Evolutionary conservation across 2,888 invertebrate genomes (phyloP).

Genomic region (Hyppa rectilinea): DNA sequence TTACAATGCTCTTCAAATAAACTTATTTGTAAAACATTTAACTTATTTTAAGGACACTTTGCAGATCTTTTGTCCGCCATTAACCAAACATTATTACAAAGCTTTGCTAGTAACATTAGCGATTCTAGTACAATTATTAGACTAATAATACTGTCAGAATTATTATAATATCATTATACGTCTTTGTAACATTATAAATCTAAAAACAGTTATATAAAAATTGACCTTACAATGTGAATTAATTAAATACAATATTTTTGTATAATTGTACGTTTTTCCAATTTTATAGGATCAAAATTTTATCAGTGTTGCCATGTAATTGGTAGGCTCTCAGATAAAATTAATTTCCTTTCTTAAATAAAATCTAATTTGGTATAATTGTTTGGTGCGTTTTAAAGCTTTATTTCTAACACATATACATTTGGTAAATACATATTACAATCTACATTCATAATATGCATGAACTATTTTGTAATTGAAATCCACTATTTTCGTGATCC

Average conservation of each 20-base stretch:
- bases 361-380: slow-evolving; percentile 31
- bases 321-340: neutral
- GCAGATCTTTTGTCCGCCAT: slow-evolving; percentile 48
- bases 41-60: slow-evolving; percentile 62
- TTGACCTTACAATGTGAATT: neutral
- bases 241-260: neutral
- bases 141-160: slow-evolving; percentile 45
- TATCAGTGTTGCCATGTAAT: neutral
- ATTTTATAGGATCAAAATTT: neutral
- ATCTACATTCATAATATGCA: slow-evolving; percentile 24
- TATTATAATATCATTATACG: slow-evolving; percentile 13
- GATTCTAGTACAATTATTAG: slow-evolving; percentile 22
- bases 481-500: neutral
- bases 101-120: slow-evolving; percentile 21
- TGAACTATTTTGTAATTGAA: slow-evolving; percentile 22
- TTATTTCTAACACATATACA: slow-evolving; percentile 14
- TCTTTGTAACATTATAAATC: slow-evolving; percentile 25
- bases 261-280: slow-evolving; percentile 9
- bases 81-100: slow-evolving; percentile 27
- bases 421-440: neutral
- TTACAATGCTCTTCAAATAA: slow-evolving; percentile 27
- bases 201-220: slow-evolving; percentile 41
- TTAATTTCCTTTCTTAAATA: neutral
- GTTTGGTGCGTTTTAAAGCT: slow-evolving; percentile 26
- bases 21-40: slow-evolving; percentile 41